phyloP scores from a whole-genome alignment of 2,888 invertebrate genomes.

The Eilema sororculum region DNA sequence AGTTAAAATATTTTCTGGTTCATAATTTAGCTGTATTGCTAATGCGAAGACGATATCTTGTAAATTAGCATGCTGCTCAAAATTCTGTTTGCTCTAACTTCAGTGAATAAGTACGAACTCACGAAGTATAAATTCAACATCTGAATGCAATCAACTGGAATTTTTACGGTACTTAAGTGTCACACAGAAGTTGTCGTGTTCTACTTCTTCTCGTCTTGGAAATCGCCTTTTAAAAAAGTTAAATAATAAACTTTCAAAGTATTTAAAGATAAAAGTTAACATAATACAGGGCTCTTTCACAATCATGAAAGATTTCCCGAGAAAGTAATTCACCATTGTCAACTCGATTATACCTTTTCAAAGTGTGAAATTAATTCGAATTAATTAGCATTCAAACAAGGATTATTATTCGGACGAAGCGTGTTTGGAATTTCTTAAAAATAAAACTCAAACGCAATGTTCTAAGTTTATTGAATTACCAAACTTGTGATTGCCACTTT shows the following conservation, averaged over 20 bases:
- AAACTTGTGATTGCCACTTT: slow-evolving; percentile 55
- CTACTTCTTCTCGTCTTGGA: slow-evolving; percentile 28
- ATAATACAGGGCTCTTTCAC: slow-evolving; percentile 45
- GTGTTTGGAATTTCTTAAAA: slow-evolving; percentile 69
- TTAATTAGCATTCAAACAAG: slow-evolving; percentile 82
- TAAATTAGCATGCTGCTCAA: slow-evolving; percentile 59
- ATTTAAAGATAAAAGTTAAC: slow-evolving; percentile 26
- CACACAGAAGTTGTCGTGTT: slow-evolving; percentile 19
- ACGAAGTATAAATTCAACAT: slow-evolving; percentile 60
- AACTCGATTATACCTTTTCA: slow-evolving; percentile 66
- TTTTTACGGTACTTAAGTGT: slow-evolving; percentile 44
- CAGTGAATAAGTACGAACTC: slow-evolving; percentile 50
- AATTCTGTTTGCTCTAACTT: slow-evolving; percentile 61
- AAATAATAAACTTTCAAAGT: slow-evolving; percentile 28
- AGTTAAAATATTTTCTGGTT: slow-evolving; percentile 36
- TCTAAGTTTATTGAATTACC: slow-evolving; percentile 64
- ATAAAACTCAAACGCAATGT: slow-evolving; percentile 69
- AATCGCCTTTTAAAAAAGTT: slow-evolving; percentile 30
- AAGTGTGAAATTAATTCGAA: slow-evolving; percentile 76
- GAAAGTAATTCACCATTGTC: slow-evolving; percentile 63
- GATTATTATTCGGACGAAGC: slow-evolving; percentile 76
- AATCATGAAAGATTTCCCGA: slow-evolving; percentile 54
- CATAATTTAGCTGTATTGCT: slow-evolving; percentile 46
- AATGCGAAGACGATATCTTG: slow-evolving; percentile 48
- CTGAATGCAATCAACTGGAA: slow-evolving; percentile 60